Evolutionary conservation across 2,797 vertebrate genomes (phyloP), one percentile per base, ranked within the genome.

Genomic region (Cirrhinus mrigala): DNA sequence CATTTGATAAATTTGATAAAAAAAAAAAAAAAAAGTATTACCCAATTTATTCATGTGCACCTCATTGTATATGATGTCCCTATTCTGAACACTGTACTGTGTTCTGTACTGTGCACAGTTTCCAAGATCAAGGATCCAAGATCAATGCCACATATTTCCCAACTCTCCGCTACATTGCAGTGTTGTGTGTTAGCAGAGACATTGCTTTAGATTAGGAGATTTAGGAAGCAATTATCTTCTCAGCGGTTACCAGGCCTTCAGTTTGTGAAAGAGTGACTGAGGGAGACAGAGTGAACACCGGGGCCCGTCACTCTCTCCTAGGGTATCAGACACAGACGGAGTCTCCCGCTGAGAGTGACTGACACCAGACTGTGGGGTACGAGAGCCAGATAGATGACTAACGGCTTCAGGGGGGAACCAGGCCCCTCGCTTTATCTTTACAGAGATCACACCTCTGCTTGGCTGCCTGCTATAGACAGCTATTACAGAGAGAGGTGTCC

Each of bases 211-310:
- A 89, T 89, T 54, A 90, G 92, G 88, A 90, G 92, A 91, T 90
- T 93, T 93, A 94, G 93, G 94, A 93, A 89, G 86, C 82, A 14
- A 91, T 95, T 94, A 94, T 75, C 58, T 60, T 40, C 81, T 93
- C 44, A 24, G 58, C 6, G 6, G 70, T 52, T 64, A 66, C 56
- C 60, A 52, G 81, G 94, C 86, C 52, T 84, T 77, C 83, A 86
- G 85, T 85, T 24, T 0, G 48, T 33, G 81, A 82, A 89, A 60
- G 37, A 89, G 88, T 87, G 92, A 92, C 92, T 90, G 91, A 90
- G 58, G 70, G 27, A 52, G 75, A 70, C 29, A 69, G 54, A 75
- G 24, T 73, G 69, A 82, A 48, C 5, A 12, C 70, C 24, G 71
- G 64, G 27, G n/a, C 15, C 68, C 56, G 12, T 89, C 90, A 46